Conservation (phyloP, 2,113 vertebrate genomes). For the Butorides virescens region DNA sequence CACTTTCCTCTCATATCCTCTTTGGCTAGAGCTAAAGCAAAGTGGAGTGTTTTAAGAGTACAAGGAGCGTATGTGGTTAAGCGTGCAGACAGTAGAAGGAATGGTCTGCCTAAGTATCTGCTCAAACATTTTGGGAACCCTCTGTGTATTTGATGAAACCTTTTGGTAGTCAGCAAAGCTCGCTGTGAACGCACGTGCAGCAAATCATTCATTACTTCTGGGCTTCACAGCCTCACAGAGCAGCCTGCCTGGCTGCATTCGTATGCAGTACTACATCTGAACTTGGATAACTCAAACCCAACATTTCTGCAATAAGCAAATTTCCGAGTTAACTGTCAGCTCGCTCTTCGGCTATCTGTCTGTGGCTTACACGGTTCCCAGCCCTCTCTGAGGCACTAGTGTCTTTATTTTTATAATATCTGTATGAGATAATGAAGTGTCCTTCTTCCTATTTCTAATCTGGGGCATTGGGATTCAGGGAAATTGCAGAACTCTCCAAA, state of each 20-base stretch:
- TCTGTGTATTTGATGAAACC: neutral
- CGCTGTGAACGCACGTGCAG: neutral
- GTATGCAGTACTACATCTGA: neutral
- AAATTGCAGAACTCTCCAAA: neutral
- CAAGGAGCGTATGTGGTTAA: neutral
- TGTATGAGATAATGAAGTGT: neutral
- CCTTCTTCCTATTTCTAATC: neutral
- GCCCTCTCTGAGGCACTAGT: neutral
- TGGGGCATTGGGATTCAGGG: neutral
- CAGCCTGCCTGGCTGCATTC: neutral
- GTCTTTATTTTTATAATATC: neutral
- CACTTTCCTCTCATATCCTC: neutral
- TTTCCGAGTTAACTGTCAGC: neutral
- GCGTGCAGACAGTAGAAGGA: neutral
- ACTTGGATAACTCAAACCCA: neutral
- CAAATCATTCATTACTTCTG: neutral
- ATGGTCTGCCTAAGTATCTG: neutral
- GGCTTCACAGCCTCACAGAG: neutral
- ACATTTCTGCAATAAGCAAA: neutral
- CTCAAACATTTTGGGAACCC: neutral
- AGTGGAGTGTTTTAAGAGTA: neutral
- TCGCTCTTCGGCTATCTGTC: neutral
- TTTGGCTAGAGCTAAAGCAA: neutral
- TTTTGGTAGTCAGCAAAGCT: neutral
- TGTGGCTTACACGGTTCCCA: neutral